Evolutionary conservation across 1,140 invertebrate species (phyloP).

Genomic region (Drosophila novamexicana): DNA sequence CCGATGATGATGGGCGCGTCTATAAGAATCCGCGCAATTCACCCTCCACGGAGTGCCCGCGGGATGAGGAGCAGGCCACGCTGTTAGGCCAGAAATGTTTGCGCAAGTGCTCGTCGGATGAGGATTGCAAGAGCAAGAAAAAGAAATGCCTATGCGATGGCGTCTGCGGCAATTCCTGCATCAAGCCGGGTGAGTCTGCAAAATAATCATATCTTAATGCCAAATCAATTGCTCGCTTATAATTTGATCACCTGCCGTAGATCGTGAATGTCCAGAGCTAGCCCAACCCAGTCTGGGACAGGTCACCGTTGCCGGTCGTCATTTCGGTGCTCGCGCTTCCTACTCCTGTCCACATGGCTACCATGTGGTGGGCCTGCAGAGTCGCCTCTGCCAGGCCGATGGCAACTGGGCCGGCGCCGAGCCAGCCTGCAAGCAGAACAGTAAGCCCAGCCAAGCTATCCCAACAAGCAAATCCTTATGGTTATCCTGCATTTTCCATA

Average conservation of each 20-base stretch:
- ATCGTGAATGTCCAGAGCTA: constrained; percentile 93
- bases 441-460: constrained; percentile 84
- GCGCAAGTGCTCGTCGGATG: constrained; percentile 96
- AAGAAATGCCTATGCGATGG: constrained; percentile 99
- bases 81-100: constrained; percentile 93
- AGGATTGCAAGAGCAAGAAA: constrained; percentile 98
- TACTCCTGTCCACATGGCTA: constrained; percentile 95
- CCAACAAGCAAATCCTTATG: not conserved
- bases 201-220: not conserved
- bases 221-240: too few relatives aligned
- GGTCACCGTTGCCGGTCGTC: constrained; percentile 89
- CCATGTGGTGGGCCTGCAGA: constrained; percentile 93
- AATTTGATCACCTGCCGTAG: constrained; percentile 84
- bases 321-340: constrained; percentile 90
- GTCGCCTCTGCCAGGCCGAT: constrained; percentile 94
- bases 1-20: constrained; percentile 87
- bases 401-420: constrained; percentile 95
- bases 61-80: constrained; percentile 90
- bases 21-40: constrained; percentile 96
- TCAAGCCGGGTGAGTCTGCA: constrained; percentile 90
- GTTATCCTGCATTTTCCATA: constrained; percentile 71
- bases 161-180: constrained; percentile 97
- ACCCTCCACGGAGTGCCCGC: constrained; percentile 91
- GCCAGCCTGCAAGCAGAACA: constrained; percentile 95
- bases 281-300: constrained; percentile 89